A percentile compares a stretch with the other conserved stretches of the same genome.
phyloP scores from a whole-genome alignment of 2,888 invertebrate genomes.

The Iphiclides podalirius region DNA sequence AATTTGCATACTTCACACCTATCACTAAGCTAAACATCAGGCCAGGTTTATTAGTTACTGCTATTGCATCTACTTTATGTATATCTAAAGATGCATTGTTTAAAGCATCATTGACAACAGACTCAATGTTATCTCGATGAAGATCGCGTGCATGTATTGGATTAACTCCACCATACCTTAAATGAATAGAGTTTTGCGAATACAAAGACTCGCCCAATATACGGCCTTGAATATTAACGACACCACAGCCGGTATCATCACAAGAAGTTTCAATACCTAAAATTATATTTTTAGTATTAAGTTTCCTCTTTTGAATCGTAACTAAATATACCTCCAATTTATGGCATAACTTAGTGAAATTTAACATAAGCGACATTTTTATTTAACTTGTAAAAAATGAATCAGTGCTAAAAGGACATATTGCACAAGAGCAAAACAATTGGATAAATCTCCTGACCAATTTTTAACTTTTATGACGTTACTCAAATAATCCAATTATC shows the following conservation, averaged over 20 bases:
- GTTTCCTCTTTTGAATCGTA: neutral
- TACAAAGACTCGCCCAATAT: constrained; percentile 89
- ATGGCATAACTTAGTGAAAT: constrained; percentile 2
- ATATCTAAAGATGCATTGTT: constrained; percentile 77
- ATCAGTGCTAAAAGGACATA: too few relatives aligned
- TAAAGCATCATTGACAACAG: constrained; percentile 85
- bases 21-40: constrained; percentile 87
- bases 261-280: constrained; percentile 98
- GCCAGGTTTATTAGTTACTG: constrained; percentile 95
- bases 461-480: too few relatives aligned
- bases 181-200: constrained; percentile 89
- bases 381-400: too few relatives aligned
- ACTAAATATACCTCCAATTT: neutral
- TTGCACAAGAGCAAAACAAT: too few relatives aligned
- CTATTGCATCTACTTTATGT: constrained; percentile 90
- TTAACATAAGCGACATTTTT: neutral
- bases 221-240: constrained; percentile 86
- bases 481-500: too few relatives aligned
- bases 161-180: constrained; percentile 91
- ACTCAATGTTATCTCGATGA: constrained; percentile 88
- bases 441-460: too few relatives aligned
- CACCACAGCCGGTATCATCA: constrained; percentile 97
- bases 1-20: constrained; percentile 90
- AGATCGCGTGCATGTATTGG: constrained; percentile 91
- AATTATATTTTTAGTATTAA: constrained; percentile 51